A percentile compares a stretch with the other conserved stretches of the same genome.
phyloP scores from a whole-genome alignment of 2,797 vertebrate genomes.

The Sebastes alutus region DNA sequence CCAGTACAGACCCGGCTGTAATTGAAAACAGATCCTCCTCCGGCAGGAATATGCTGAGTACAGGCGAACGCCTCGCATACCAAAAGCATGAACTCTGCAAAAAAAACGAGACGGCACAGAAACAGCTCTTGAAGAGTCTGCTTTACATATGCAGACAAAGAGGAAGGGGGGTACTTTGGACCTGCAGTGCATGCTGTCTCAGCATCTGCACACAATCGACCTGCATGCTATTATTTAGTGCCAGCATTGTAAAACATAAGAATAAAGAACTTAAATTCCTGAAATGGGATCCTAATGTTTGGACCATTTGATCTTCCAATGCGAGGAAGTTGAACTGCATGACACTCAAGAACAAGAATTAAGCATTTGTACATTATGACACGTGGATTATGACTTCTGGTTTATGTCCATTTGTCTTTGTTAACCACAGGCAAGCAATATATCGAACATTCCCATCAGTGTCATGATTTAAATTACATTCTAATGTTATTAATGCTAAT shows the following conservation, averaged over 20 bases:
- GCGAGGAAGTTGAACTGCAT: background rate
- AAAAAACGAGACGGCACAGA: slow-evolving; percentile 2
- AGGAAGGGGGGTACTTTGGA: background rate
- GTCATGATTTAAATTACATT: too few relatives aligned
- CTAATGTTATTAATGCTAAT: too few relatives aligned
- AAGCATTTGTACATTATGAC: background rate
- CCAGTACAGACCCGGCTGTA: slow-evolving; percentile 22
- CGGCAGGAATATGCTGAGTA: slow-evolving; percentile 61
- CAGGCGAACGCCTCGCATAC: slow-evolving; percentile 61
- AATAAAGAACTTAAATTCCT: background rate
- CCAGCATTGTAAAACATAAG: background rate
- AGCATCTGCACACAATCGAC: background rate
- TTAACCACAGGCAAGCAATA: background rate
- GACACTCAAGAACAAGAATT: background rate
- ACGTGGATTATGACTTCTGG: background rate
- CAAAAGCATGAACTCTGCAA: slow-evolving; percentile 46
- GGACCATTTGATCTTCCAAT: background rate
- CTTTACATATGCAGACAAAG: slow-evolving; percentile 5
- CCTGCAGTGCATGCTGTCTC: background rate
- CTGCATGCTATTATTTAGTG: background rate
- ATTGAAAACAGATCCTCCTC: slow-evolving; percentile 66
- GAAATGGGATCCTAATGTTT: background rate
- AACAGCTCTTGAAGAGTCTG: background rate
- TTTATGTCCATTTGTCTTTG: background rate
- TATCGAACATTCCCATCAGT: too few relatives aligned